These are phyloP conservation scores for Lycopodina hypogea DNA, from an alignment of 37 sponge, comb jelly and placozoan genomes.

Conservation along the genomic window DNA sequence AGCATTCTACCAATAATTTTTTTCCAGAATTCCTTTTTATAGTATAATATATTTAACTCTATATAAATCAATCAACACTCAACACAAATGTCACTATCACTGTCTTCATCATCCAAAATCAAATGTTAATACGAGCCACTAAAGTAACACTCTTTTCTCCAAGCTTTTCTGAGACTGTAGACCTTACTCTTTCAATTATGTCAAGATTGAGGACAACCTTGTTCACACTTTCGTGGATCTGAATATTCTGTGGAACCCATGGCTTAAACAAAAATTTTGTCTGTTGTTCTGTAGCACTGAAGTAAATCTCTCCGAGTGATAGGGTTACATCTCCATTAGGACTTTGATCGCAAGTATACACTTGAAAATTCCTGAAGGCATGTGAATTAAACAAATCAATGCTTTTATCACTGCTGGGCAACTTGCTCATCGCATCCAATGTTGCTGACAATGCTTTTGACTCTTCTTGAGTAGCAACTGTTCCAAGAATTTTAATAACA, in stretches of 20 bases:
- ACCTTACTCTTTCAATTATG: background rate
- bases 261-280: background rate
- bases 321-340: conserved; percentile 3
- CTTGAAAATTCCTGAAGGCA: background rate
- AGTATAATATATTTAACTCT: no score
- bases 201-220: background rate
- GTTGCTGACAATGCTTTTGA: background rate
- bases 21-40: no score
- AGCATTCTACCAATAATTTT: no score
- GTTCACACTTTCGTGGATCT: background rate
- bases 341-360: background rate
- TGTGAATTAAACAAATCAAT: background rate
- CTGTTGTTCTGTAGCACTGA: background rate
- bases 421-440: background rate
- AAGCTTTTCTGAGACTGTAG: background rate
- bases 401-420: background rate
- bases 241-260: background rate
- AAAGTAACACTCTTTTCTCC: background rate
- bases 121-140: background rate
- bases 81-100: no score
- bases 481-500: background rate
- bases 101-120: no score
- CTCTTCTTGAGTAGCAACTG: background rate
- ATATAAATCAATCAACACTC: no score
- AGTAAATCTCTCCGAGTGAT: background rate